Percentiles rank a stretch among this genome's conserved stretches.
Conservation (phyloP, 2,113 vertebrate species). For the Prinia subflava region DNA sequence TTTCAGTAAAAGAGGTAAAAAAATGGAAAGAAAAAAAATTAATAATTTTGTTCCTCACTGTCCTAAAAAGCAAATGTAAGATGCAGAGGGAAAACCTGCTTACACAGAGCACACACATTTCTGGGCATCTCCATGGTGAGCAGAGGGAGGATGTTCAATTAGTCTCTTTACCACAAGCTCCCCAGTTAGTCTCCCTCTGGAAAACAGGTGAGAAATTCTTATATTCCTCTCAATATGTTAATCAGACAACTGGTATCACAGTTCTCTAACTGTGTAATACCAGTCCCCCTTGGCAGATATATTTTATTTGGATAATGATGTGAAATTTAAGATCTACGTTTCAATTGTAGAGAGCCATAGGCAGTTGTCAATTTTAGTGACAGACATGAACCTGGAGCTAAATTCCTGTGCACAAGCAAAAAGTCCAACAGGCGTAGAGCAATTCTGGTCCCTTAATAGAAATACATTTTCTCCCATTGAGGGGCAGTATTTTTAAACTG, state of each 20-base stretch:
- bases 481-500: constrained; percentile 73
- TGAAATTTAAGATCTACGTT: constrained; percentile 97
- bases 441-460: constrained; percentile 78
- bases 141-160: constrained; percentile 72
- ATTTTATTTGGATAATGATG: constrained; percentile 96
- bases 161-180: constrained; percentile 70
- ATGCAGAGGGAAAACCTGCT: constrained; percentile 8
- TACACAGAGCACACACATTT: constrained; percentile 12
- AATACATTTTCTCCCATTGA: constrained; percentile 74
- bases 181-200: constrained; percentile 73
- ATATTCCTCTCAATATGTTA: constrained; percentile 84
- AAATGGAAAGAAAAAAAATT: not conserved
- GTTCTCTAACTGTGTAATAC: constrained; percentile 82
- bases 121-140: constrained; percentile 45
- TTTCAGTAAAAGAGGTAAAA: not conserved
- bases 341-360: constrained; percentile 87
- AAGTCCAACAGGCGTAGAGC: constrained; percentile 80
- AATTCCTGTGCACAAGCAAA: constrained; percentile 82
- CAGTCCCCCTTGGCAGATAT: constrained; percentile 85
- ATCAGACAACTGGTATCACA: constrained; percentile 82
- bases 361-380: constrained; percentile 93
- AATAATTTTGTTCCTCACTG: not conserved
- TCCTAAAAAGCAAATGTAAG: constrained; percentile 42
- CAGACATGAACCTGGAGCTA: constrained; percentile 84
- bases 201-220: constrained; percentile 81